Base-by-base conservation (phyloP, 2,888 invertebrate genomes). In the Endomychus coccineus region DNA sequence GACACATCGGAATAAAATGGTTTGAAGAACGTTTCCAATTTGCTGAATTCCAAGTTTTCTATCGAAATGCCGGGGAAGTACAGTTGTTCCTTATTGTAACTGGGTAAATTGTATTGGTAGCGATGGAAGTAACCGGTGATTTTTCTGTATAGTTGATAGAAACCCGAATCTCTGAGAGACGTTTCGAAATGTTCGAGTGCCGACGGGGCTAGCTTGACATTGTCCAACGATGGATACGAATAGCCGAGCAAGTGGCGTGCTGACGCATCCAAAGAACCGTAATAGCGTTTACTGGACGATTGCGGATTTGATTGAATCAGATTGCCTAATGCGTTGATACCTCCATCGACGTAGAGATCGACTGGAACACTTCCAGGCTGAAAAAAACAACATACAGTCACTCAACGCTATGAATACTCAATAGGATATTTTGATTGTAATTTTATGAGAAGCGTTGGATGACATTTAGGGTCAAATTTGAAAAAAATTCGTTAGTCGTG, bases 1-100 rank as follows among this genome's bases (percentile, higher is more conserved):
- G 71, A 73, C 3, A 83, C 66, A 51, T 80, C 78, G 36, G 76
- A 59, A 54, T 76, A 74, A 54, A 69, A 73, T 43, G 80, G 57
- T 47, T 81, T 81, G 60, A 80, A 81, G 69, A 74, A 80, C 14
- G 84, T 84, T 17, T 75, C 64, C 17, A 85, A 63, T 41, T 78
- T 74, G 50, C 77, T 78, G 41, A 79, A 71, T 3, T 77, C 71
- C 13, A 83, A 75, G 42, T 74, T 73, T 46, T 44, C 37, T 44
- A 85, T 73, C 27, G 63, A 58, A 2, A 84, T 78, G 17, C 77
- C 75, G 9, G 76, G 74, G 42, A 74, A 62, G 28, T 69, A 52
- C 16, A 84, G 65, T 43, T 83, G 74, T 43, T 78, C 72, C 37
- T 63, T 66, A 35, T 71, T 77, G 70, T 85, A 83, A 1, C 65